phyloP scores from a whole-genome alignment of 2,888 invertebrate species.

The Tenthredo scrophulariae region DNA sequence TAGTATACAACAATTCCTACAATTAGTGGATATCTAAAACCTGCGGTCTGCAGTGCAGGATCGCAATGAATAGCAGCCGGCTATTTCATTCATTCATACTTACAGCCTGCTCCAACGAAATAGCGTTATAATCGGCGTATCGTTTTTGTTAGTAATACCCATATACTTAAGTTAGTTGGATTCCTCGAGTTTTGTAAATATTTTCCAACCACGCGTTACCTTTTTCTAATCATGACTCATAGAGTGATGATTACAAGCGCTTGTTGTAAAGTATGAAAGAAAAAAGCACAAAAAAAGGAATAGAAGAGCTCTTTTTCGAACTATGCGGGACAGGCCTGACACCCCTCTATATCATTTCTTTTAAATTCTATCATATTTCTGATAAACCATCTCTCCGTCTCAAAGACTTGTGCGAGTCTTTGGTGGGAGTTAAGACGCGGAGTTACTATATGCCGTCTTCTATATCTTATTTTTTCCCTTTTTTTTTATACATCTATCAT shows the following conservation, averaged over 20 bases:
- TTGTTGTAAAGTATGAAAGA: neutral
- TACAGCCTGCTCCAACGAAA: neutral
- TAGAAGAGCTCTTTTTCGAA: slow-evolving; percentile 41
- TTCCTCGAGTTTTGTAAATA: neutral
- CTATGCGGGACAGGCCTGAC: slow-evolving; percentile 18
- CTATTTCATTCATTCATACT: slow-evolving; percentile 71
- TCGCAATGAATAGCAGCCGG: slow-evolving; percentile 71
- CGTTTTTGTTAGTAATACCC: neutral
- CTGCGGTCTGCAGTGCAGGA: slow-evolving; percentile 62
- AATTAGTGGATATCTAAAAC: slow-evolving; percentile 64
- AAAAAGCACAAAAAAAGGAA: neutral
- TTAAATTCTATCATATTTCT: neutral
- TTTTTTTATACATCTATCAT: neutral
- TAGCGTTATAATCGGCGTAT: neutral
- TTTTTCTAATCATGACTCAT: neutral
- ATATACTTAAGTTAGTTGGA: no score
- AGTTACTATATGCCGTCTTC: neutral
- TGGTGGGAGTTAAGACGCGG: neutral
- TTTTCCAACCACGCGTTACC: neutral
- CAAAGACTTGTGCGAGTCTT: neutral
- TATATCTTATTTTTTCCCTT: neutral
- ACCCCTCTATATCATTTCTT: neutral
- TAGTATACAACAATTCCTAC: slow-evolving; percentile 60
- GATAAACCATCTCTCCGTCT: neutral
- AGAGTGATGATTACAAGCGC: neutral